Evolutionary conservation across 2,113 vertebrate genomes (phyloP).

Genomic region (Callipepla californica): DNA sequence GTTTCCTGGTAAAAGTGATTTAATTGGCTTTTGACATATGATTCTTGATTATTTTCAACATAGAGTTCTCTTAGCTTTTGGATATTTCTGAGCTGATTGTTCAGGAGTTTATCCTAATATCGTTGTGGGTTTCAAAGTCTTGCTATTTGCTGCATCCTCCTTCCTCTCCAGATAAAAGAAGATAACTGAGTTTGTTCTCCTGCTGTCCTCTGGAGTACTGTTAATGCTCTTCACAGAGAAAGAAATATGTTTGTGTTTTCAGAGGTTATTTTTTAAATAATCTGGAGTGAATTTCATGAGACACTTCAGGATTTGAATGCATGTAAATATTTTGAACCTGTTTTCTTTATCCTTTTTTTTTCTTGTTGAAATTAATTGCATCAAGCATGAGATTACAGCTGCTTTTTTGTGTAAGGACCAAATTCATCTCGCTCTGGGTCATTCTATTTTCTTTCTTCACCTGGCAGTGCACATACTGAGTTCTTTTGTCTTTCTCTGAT

Average conservation of each 20-base stretch:
- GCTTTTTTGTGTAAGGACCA: neutral
- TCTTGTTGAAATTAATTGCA: neutral
- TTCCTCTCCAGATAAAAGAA: neutral
- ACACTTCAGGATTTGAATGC: neutral
- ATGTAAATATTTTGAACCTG: neutral
- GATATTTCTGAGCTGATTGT: neutral
- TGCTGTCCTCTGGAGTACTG: neutral
- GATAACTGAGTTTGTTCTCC: neutral
- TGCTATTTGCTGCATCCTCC: neutral
- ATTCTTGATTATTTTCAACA: neutral
- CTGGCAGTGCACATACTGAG: neutral
- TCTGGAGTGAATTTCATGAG: neutral
- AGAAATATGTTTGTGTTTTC: neutral
- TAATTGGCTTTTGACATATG: neutral
- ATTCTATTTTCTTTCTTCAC: neutral
- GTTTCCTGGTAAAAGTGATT: neutral
- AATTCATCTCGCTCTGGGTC: neutral
- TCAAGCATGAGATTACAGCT: neutral
- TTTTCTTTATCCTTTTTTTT: neutral
- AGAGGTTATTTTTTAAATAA: neutral
- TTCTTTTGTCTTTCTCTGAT: neutral
- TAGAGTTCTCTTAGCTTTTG: neutral
- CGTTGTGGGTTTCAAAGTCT: neutral
- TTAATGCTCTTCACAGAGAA: neutral
- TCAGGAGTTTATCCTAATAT: neutral